These are phyloP conservation scores for Calonectris borealis DNA, from an alignment of 2,113 vertebrate genomes.

Conservation along the genomic window DNA sequence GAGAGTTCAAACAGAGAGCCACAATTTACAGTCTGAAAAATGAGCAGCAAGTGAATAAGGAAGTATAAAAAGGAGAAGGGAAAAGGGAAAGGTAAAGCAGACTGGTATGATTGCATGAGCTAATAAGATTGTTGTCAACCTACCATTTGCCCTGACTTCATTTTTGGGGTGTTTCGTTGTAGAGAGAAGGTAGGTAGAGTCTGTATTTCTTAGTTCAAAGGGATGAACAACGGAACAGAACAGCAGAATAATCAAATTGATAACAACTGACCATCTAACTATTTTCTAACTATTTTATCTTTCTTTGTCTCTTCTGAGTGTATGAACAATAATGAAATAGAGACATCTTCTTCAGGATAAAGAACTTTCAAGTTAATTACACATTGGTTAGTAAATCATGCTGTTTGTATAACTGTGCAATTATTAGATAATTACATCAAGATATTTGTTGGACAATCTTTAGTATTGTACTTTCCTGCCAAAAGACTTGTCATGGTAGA, in stretches of 20 bases:
- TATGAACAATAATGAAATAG: neutral
- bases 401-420: neutral
- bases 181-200: neutral
- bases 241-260: neutral
- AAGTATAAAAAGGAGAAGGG: neutral
- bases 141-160: neutral
- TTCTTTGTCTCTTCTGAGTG: neutral
- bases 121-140: neutral
- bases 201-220: neutral
- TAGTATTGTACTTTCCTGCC: neutral
- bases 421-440: neutral
- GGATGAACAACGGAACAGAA: neutral
- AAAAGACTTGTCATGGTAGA: neutral
- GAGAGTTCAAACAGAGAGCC: neutral
- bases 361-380: neutral
- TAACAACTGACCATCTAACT: neutral
- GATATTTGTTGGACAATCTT: neutral
- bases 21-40: neutral
- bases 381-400: neutral
- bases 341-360: neutral
- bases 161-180: neutral
- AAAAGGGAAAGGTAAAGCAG: neutral
- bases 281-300: neutral
- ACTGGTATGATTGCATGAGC: neutral
- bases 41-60: neutral